Evolutionary conservation across 1,140 invertebrate species (phyloP), one percentile per base, ranked within the genome.

Genomic region (Drosophila ficusphila): DNA sequence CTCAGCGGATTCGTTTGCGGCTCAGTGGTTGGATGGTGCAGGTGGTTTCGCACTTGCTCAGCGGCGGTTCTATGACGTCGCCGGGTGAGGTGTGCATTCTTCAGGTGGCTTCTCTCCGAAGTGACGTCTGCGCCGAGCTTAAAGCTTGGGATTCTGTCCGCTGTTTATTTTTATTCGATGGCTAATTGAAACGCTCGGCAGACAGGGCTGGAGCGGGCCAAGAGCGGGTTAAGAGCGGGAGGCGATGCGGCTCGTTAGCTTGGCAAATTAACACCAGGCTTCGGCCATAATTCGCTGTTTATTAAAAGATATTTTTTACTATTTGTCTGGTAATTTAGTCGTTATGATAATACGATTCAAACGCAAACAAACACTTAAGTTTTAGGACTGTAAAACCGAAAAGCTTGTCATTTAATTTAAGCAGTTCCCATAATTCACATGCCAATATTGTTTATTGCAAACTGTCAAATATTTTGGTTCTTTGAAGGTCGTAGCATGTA

Each of bases 291-390:
- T 65, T 39, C 12, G 25, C 18, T 48, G 21, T 34, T 38, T 38
- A 64, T 65, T 27, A 44, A 21, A 11, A 34, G 12, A 16, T 38
- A 41, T 42, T 64, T 61, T 60, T 25, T 65, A n/a, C 6, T 68
- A 41, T 82, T 74, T 78, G 36, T 9, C 25, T 64, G 74, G 33
- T 83, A 77, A 83, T 83, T 74, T 27, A 62, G 42, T 39, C 46
- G 49, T 79, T 79, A 60, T 64, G 52, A 49, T 53, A 68, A 72
- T 81, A 31, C 25, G 19, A 34, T 54, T 34, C 27, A 12, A 41
- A 27, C 9, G 34, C 44, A 23, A 2, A 12, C 25, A 31, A 56
- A 25, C 29, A 34, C 4, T 12, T 39, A 27, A 23, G 25, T 4
- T 54, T 16, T 11, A 11, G 5, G 6, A 18, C 9, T 21, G 8